Evolutionary conservation across 2,797 vertebrate species (phyloP).

Genomic region (Xenops minutus): DNA sequence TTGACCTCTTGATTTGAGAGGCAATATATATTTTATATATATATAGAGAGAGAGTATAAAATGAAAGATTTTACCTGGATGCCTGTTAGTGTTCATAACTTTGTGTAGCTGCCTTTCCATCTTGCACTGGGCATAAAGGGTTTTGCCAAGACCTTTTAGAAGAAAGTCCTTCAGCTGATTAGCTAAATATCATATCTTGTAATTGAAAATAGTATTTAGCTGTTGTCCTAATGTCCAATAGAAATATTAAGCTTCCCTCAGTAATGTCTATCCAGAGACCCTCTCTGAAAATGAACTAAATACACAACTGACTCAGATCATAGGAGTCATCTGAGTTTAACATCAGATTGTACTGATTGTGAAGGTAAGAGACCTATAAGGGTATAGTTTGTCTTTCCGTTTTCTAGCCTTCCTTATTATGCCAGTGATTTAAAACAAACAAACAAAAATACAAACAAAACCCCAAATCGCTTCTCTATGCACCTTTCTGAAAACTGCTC

Average conservation of each 20-base stretch:
- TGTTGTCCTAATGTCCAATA: not conserved
- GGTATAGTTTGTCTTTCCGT: not conserved
- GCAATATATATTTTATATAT: too few species aligned
- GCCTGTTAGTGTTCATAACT: not conserved
- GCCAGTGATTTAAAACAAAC: not conserved
- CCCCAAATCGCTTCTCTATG: not conserved
- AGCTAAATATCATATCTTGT: not conserved
- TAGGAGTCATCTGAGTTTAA: not conserved
- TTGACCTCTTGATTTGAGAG: not conserved
- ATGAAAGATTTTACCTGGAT: not conserved
- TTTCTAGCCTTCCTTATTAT: not conserved
- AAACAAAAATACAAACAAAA: not conserved
- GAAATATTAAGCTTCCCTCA: not conserved
- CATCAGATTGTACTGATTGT: not conserved
- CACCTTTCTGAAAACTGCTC: not conserved
- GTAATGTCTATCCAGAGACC: not conserved
- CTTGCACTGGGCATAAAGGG: not conserved
- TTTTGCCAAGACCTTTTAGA: not conserved
- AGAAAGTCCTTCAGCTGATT: not conserved
- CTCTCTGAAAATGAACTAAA: not conserved
- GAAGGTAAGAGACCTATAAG: not conserved
- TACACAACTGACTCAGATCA: not conserved
- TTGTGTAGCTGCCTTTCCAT: not conserved
- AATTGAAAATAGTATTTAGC: not conserved
- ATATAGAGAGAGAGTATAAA: not conserved